Conservation (phyloP, 1,140 invertebrate species). For the Drosophila pseudoananassae region DNA sequence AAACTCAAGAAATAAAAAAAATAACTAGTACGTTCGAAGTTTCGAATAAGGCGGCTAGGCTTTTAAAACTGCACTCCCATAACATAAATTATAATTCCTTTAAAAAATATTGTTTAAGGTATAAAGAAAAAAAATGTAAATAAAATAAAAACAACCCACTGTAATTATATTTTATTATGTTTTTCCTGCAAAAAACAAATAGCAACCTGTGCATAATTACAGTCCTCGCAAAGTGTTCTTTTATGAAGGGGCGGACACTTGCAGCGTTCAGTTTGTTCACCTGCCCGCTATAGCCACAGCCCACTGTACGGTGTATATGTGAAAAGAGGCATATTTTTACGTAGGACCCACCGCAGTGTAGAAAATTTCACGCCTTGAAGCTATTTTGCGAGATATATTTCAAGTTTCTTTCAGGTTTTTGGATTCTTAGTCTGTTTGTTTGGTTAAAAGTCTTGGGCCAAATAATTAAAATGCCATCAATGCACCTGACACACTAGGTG, state of each 20-base stretch:
- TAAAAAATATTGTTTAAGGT: too few relatives aligned
- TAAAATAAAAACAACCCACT: neutral
- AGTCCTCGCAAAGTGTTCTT: slow-evolving; percentile 68
- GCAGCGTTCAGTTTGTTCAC: slow-evolving; percentile 71
- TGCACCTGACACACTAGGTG: slow-evolving; percentile 42
- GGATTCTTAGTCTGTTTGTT: slow-evolving; percentile 28
- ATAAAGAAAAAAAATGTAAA: neutral
- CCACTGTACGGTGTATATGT: slow-evolving; percentile 28
- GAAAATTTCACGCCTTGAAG: slow-evolving; percentile 74
- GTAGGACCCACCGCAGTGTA: slow-evolving; percentile 39
- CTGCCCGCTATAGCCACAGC: slow-evolving; percentile 52
- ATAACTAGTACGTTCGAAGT: too few relatives aligned
- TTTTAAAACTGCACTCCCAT: too few relatives aligned
- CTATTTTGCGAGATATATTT: slow-evolving; percentile 56
- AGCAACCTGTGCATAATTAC: slow-evolving; percentile 68
- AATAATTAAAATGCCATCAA: slow-evolving; percentile 78
- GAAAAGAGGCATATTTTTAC: too few relatives aligned
- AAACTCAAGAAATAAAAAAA: too few relatives aligned
- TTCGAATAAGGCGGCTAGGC: too few relatives aligned
- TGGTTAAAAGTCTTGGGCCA: slow-evolving; percentile 38
- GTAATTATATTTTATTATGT: neutral
- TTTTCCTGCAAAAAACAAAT: slow-evolving; percentile 64
- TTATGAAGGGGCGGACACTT: slow-evolving; percentile 73
- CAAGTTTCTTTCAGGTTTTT: neutral
- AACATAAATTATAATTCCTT: neutral